phyloP scores from a whole-genome alignment of 2,888 invertebrate genomes.

The Pantelozetes paolii region DNA sequence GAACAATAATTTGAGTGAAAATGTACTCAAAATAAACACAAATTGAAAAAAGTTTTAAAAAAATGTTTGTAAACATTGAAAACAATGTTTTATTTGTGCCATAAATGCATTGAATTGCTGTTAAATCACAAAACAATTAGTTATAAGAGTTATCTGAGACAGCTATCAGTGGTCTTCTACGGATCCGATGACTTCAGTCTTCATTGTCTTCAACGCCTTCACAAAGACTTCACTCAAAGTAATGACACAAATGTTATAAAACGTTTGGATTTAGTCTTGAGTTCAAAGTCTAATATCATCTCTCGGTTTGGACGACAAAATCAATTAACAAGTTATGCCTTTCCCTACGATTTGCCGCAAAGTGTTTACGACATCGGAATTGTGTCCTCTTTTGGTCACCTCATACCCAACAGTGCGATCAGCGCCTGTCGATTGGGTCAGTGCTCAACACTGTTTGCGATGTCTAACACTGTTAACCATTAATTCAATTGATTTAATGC shows the following conservation, averaged over 20 bases:
- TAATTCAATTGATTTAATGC: slow-evolving; percentile 16
- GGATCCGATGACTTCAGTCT: slow-evolving; percentile 41
- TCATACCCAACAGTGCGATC: slow-evolving; percentile 73
- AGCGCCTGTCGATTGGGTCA: slow-evolving; percentile 59
- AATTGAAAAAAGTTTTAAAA: too few species aligned
- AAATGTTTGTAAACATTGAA: slow-evolving; percentile 1
- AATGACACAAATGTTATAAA: not conserved
- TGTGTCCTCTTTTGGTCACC: slow-evolving; percentile 87
- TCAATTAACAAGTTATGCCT: slow-evolving; percentile 61
- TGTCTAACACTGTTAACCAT: too few species aligned
- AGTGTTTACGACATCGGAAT: slow-evolving; percentile 73
- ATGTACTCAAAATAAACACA: not conserved
- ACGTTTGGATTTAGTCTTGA: slow-evolving; percentile 32
- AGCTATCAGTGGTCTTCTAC: slow-evolving; percentile 37
- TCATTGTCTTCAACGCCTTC: slow-evolving; percentile 12
- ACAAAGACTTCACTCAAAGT: not conserved
- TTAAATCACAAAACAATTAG: not conserved
- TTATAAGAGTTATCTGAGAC: not conserved
- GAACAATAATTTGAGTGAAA: not conserved
- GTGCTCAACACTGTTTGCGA: too few species aligned
- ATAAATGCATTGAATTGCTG: not conserved
- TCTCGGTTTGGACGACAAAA: slow-evolving; percentile 64
- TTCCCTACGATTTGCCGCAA: slow-evolving; percentile 59
- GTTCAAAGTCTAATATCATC: slow-evolving; percentile 55
- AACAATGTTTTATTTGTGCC: not conserved